Evolutionary conservation across 2,888 invertebrate genomes (phyloP), one percentile per base, ranked within the genome.

Genomic region (Adineta ricciae): DNA sequence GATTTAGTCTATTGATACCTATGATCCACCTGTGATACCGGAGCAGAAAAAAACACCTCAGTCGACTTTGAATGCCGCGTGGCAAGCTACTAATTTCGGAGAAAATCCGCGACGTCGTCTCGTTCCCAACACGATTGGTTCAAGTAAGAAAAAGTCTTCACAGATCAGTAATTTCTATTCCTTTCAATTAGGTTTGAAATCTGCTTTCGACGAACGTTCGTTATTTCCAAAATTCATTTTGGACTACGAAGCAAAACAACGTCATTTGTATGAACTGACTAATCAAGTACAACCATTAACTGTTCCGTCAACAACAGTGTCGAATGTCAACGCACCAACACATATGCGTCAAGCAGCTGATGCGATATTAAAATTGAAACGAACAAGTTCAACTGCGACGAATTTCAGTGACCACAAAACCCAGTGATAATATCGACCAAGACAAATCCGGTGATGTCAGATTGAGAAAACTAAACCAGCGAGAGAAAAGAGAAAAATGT

Each of bases 161-260:
- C n/a, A n/a, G n/a, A n/a, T n/a, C n/a, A n/a, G n/a, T 64, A 32
- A 38, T 41, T 41, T 14, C 36, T 38, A n/a, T 49, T 84, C 21
- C 41, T 54, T 8, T 54, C 0, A 87, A 88, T 56, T 87, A 90
- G 90, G 88, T 41, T 86, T 90, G 85, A 88, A 88, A 85, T 88
- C 89, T 36, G 89, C 90, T 0, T 90, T 89, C 87, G 90, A 90
- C 87, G 90, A 90, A 87, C 90, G 89, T 86, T 88, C 89, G 8
- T 87, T 90, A 84, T 90, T 90, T 86, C 90, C 90, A 4, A 88
- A 88, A 38, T 90, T 90, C 87, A 89, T 90, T 52, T 87, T 90
- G 38, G 90, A 90, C 82, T 90, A 88, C 87, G 90, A 90, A 82
- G 82, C 56, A 19, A 36, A 83, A 52, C 83, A 83, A 83, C 46